Base-by-base conservation (phyloP, 2,888 invertebrate species). In the Theretra japonica region DNA sequence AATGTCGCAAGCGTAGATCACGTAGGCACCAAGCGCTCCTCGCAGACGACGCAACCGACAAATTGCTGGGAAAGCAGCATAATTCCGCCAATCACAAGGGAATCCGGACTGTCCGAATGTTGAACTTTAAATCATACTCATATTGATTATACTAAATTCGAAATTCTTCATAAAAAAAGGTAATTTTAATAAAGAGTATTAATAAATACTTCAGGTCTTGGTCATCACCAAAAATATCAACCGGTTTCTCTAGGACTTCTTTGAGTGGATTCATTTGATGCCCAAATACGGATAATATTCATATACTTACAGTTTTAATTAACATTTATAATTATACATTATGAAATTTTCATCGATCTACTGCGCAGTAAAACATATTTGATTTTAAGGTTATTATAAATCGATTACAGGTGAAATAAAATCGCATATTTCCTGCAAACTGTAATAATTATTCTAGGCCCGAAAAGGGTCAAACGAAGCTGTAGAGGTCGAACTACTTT, bases 1-100 rank as follows among this genome's bases (percentile, higher is more conserved):
- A 91, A 88, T 91, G 91, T 90, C 90, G 91, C 89, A 92, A 91
- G 88, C 85, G 81, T 82, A 82, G 87, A 88, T 87, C 90, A 88
- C 87, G 88, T 86, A 85, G 84, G 77, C 81, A 76, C 76, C 79
- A 75, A 76, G 77, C 79, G 75, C 86, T 83, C 82, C 83, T 85
- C 83, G 72, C 73, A 78, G 80, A 78, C 77, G 79, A 82, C 82
- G 86, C 83, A 86, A 86, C 84, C 82, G 83, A 83, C 87, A 82
- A 84, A 85, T 82, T 81, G 80, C 85, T 86, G 85, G 83, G 85
- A 87, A 85, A 88, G 83, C 85, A 83, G 81, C 81, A 81, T 83
- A 77, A 83, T 83, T 80, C 81, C 76, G 76, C 79, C 82, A 86
- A 86, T 88, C 85, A 85, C 80, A 82, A 83, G 82, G 87, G 87